Base-by-base conservation (phyloP, 2,888 invertebrate genomes). In the Epinotia nisella region DNA sequence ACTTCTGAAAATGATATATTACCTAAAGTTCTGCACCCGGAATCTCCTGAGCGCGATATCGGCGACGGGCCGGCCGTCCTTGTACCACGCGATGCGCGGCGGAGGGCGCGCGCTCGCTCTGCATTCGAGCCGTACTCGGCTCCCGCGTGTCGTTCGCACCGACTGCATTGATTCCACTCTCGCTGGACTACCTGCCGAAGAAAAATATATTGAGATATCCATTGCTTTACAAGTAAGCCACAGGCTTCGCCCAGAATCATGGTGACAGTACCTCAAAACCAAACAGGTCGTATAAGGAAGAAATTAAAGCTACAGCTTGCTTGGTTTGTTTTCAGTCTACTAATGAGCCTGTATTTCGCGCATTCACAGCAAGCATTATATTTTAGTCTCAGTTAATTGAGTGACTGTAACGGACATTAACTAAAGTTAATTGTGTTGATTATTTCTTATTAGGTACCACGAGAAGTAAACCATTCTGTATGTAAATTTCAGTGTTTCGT, bases 81-180 rank as follows among this genome's bases (percentile, higher is more conserved):
- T 96, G 92, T 95, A 96, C 98, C 98, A 98, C 81, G 96, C 95
- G 80, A 98, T 96, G 79, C 96, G 95, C 39, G 98, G 98, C 76
- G 96, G 95, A 58, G 98, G 98, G 79, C 96, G 95, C 49, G 96
- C 97, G 87, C 94, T 95, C 79, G 96, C 96, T 79, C 95, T 95
- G 88, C 97, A 97, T 82, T 96, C 95, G 83, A 98, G 95, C 83
- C 94, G 93, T 87, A 96, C 93, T 79, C 94, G 90, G 83, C 90
- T 89, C 61, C 95, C 95, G 72, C 92, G 91, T 78, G 87, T 86
- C 78, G 90, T 88, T 75, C 88, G 81, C 82, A 91, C 90, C 58
- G 90, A 87, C 87, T 89, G 86, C 87, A 93, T 90, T 80, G 85
- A 85, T 80, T 90, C 90, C 77, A 93, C 90, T 69, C 90, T 87